These are phyloP conservation scores for Eupithecia subumbrata DNA, from an alignment of 2,888 invertebrate species.

Conservation along the genomic window DNA sequence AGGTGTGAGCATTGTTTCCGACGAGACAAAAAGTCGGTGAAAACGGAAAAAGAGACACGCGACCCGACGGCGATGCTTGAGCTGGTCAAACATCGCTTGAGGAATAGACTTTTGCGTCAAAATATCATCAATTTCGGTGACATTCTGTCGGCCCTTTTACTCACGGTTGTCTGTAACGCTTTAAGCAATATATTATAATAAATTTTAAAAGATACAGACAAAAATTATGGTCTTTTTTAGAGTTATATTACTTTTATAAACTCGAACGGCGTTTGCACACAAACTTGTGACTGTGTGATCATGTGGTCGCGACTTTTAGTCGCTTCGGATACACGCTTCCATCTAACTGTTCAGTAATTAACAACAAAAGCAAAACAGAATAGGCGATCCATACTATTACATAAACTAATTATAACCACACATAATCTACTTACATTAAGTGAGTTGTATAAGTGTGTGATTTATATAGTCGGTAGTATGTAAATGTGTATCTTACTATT, in stretches of 20 bases:
- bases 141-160: too few species aligned
- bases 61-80: background rate
- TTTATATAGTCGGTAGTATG: too few species aligned
- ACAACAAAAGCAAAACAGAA: conserved; percentile 1
- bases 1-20: conserved; percentile 12
- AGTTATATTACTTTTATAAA: background rate
- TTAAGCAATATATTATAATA: background rate
- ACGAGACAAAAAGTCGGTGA: background rate
- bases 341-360: background rate
- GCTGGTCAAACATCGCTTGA: background rate
- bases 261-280: background rate
- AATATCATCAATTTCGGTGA: background rate
- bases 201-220: background rate
- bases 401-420: background rate
- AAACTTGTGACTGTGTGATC: background rate
- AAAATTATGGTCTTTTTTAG: background rate
- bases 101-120: background rate
- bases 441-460: too few species aligned
- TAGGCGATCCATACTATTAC: background rate
- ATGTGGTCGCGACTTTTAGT: background rate
- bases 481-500: too few species aligned
- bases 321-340: background rate
- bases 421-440: background rate
- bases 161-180: background rate
- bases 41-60: background rate